phyloP scores from a whole-genome alignment of 2,113 vertebrate species.

The Thunnus maccoyii region DNA sequence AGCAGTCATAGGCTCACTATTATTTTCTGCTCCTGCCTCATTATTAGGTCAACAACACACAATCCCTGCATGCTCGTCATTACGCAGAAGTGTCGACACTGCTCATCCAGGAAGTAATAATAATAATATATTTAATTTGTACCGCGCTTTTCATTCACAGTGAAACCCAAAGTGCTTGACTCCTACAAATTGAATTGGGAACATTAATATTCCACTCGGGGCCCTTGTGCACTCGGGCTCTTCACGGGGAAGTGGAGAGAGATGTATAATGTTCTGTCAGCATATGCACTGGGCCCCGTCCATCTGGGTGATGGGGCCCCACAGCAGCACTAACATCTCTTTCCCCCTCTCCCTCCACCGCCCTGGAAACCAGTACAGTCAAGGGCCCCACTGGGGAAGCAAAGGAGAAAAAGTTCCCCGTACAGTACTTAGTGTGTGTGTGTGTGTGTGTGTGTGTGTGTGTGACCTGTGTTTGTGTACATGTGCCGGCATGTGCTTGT shows the following conservation, averaged over 20 bases:
- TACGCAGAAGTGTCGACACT: slow-evolving; percentile 75
- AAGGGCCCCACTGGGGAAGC: slow-evolving; percentile 27
- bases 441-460: slow-evolving; percentile 16
- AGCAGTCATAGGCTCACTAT: slow-evolving; percentile 19
- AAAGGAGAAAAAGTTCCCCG: slow-evolving; percentile 15
- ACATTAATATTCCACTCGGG: slow-evolving; percentile 81
- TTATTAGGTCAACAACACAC: slow-evolving; percentile 66
- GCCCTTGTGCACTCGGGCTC: slow-evolving; percentile 61
- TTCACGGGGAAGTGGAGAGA: slow-evolving; percentile 58
- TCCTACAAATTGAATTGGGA: slow-evolving; percentile 80
- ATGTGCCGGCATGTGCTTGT: slow-evolving; percentile 19
- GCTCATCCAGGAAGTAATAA: slow-evolving; percentile 76
- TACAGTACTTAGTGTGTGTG: not conserved
- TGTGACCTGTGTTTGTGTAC: slow-evolving; percentile 32
- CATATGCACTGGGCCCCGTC: slow-evolving; percentile 75
- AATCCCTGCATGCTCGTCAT: slow-evolving; percentile 66
- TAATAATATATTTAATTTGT: too few species aligned
- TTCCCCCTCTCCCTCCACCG: slow-evolving; percentile 33
- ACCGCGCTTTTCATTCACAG: too few species aligned
- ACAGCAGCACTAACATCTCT: slow-evolving; percentile 58
- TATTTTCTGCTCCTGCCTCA: slow-evolving; percentile 42
- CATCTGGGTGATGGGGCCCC: slow-evolving; percentile 74
- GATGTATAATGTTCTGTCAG: slow-evolving; percentile 76
- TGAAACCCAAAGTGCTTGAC: slow-evolving; percentile 33
- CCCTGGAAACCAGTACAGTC: slow-evolving; percentile 59